These are phyloP conservation scores for Mimas tiliae DNA, from an alignment of 2,888 invertebrate species.

Conservation along the genomic window DNA sequence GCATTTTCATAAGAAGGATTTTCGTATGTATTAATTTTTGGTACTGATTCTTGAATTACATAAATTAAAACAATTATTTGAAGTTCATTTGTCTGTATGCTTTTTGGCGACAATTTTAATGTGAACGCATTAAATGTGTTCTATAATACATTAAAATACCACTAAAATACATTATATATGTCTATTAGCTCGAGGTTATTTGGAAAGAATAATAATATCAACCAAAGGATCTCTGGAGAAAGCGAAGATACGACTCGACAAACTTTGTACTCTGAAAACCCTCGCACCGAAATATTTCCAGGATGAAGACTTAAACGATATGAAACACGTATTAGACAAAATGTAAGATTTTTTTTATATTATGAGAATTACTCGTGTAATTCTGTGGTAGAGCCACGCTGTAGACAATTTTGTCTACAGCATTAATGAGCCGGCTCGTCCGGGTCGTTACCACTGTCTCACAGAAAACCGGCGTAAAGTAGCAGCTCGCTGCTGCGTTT, in stretches of 20 bases:
- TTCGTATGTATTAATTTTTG: slow-evolving; percentile 38
- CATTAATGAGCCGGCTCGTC: too few species aligned
- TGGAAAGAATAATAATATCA: slow-evolving; percentile 55
- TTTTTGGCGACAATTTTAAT: too few species aligned
- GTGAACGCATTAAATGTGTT: slow-evolving; percentile 30
- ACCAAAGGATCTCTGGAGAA: slow-evolving; percentile 61
- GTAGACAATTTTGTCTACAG: too few species aligned
- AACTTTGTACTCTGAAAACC: slow-evolving; percentile 58
- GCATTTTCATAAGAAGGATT: slow-evolving; percentile 44
- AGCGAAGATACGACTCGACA: slow-evolving; percentile 59
- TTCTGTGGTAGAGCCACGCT: too few species aligned
- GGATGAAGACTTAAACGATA: slow-evolving; percentile 43
- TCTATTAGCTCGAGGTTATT: slow-evolving; percentile 56
- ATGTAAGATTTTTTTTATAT: slow-evolving; percentile 47
- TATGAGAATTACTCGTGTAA: too few species aligned
- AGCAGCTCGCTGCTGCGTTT: too few species aligned
- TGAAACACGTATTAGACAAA: slow-evolving; percentile 37
- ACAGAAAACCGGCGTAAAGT: too few species aligned
- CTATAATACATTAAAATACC: too few species aligned
- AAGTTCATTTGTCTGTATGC: too few species aligned
- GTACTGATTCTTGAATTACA: background rate
- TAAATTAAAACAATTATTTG: too few species aligned
- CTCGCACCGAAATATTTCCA: slow-evolving; percentile 56
- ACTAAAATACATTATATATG: too few species aligned
- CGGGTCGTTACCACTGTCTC: too few species aligned